Evolutionary conservation across 2,113 vertebrate species (phyloP), one percentile per base, ranked within the genome.

Genomic region (Heterotilapia buettikoferi): DNA sequence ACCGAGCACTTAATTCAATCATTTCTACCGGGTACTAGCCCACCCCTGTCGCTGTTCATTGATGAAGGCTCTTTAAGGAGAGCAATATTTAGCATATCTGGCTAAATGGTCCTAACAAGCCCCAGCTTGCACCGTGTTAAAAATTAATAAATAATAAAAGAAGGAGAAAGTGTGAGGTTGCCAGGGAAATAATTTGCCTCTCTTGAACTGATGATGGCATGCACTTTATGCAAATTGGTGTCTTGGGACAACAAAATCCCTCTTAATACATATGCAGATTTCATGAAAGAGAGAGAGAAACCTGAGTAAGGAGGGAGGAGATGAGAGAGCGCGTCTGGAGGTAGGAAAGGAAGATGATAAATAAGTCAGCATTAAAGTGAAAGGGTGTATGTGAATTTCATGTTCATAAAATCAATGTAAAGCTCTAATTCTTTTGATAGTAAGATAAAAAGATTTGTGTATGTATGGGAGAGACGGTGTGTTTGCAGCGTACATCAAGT

Each of bases 171-270:
- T 98, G 97, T 97, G 97, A 98, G 98, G 97, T 98, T 98, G 97
- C 97, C 94, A 97, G 96, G 97, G 98, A 98, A 98, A 97, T 98
- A 98, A 99, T 99, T 98, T 98, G 97, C 98, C 98, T 98, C 98
- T 98, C 97, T 98, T 98, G 97, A 98, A 98, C 98, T 97, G 97
- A 98, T 98, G 98, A 99, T 99, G 97, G 98, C 97, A 97, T 98
- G 97, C 97, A 98, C 98, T 99, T 98, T 98, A 99, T 99, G 98
- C 96, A 99, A 99, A 99, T 99, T 98, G 98, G 97, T 98, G 97
- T 98, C 98, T 97, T 96, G 98, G 98, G 98, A 99, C 97, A 98
- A 98, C 98, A 98, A 98, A 96, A 98, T 98, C 97, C 97, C 97
- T 97, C 97, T 98, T 98, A 98, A 98, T 98, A 98, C 97, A 98